These are phyloP conservation scores for Lepidurus packardi DNA, from an alignment of 1,140 invertebrate genomes.

Conservation along the genomic window DNA sequence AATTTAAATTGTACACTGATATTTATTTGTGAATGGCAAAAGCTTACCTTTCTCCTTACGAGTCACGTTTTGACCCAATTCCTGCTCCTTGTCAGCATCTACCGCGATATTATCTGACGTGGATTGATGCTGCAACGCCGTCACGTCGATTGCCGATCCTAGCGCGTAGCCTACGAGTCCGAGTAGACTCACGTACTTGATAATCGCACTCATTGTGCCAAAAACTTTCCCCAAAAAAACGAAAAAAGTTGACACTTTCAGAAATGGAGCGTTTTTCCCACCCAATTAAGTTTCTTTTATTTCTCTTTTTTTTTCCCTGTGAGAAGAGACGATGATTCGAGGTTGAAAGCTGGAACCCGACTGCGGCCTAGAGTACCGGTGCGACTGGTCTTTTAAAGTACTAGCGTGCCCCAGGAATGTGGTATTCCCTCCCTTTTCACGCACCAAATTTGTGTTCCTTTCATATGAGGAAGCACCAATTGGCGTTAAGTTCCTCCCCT, in stretches of 20 bases:
- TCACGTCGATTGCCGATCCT: neutral
- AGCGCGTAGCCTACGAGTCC: conserved; percentile 1
- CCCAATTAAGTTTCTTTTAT: neutral
- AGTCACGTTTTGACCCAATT: neutral
- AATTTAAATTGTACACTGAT: no score
- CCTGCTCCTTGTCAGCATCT: neutral
- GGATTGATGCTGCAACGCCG: neutral
- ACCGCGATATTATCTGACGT: neutral
- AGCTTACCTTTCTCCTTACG: neutral
- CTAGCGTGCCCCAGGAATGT: neutral
- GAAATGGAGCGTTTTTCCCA: neutral
- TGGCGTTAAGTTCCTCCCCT: no score
- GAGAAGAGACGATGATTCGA: neutral
- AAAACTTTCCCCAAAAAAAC: neutral
- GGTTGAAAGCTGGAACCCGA: neutral
- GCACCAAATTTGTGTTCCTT: no score
- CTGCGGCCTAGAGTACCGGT: conserved; percentile 5
- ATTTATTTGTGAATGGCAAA: neutral
- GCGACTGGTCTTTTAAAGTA: conserved; percentile 9
- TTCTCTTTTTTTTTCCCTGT: neutral
- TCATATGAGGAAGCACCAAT: no score
- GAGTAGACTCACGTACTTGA: neutral
- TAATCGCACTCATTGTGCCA: neutral
- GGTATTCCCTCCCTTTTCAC: no score
- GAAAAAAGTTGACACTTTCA: neutral